Conservation (phyloP, 2,888 invertebrate species). For the Tachina fera region DNA sequence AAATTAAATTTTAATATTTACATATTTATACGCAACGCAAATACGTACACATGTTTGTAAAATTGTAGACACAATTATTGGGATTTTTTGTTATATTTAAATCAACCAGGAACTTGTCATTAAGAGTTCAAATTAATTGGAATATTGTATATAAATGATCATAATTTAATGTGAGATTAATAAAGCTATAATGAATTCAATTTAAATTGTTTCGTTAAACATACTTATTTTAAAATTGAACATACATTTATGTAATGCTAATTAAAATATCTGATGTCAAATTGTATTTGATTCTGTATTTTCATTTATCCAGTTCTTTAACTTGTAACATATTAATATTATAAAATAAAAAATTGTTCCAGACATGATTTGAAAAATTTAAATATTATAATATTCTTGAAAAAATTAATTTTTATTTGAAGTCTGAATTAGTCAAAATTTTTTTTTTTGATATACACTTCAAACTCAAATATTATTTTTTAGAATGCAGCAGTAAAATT, state of each 20-base stretch:
- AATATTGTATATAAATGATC: constrained; percentile 12
- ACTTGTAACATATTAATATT: too few relatives aligned
- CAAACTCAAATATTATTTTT: too few relatives aligned
- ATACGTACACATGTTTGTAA: background rate
- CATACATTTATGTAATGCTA: background rate
- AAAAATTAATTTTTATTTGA: too few relatives aligned
- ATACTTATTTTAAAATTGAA: background rate
- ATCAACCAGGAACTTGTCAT: constrained; percentile 54
- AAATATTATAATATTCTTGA: too few relatives aligned
- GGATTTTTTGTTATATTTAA: background rate
- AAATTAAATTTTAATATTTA: constrained; percentile 21
- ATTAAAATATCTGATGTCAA: constrained; percentile 16
- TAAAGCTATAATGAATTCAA: constrained; percentile 33
- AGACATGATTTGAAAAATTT: too few relatives aligned
- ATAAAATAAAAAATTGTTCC: too few relatives aligned
- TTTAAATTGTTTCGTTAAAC: constrained; percentile 18
- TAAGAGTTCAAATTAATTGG: constrained; percentile 52
- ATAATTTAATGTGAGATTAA: constrained; percentile 48
- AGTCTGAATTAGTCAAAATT: too few relatives aligned
- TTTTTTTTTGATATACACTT: too few relatives aligned
- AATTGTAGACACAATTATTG: constrained; percentile 7
- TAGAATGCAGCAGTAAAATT: too few relatives aligned
- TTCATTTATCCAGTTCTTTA: too few relatives aligned
- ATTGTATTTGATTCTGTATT: background rate
- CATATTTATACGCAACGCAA: constrained; percentile 8